phyloP scores from a whole-genome alignment of 2,888 invertebrate species.

The Limnephilus lunatus region DNA sequence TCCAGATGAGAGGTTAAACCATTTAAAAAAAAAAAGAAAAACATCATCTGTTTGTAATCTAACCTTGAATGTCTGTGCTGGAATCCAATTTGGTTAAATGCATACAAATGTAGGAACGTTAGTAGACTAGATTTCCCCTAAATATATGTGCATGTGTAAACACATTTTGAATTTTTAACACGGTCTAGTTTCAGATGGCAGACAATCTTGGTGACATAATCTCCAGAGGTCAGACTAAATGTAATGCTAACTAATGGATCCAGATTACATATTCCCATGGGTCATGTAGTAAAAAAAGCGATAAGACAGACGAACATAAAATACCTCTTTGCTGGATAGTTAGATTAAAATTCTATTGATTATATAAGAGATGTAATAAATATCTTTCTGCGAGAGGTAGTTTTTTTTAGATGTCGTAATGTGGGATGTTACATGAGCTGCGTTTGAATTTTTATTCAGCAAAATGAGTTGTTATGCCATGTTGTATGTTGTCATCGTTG shows the following conservation, averaged over 20 bases:
- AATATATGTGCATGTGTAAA: slow-evolving; percentile 24
- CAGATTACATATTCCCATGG: background rate
- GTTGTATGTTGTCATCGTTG: too few relatives aligned
- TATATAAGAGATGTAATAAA: background rate
- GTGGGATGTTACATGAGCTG: background rate
- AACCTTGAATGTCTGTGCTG: slow-evolving; percentile 36
- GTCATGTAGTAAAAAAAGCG: background rate
- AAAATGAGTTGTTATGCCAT: background rate
- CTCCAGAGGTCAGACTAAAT: background rate
- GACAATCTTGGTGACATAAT: background rate
- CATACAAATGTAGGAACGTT: background rate
- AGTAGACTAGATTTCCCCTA: slow-evolving; percentile 47
- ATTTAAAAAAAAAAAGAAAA: background rate
- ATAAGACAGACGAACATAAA: background rate
- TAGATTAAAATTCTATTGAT: background rate
- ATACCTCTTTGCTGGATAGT: background rate
- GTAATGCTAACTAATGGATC: background rate
- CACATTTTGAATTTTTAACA: background rate
- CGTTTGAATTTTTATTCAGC: background rate
- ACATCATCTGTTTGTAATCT: background rate
- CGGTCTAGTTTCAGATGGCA: background rate
- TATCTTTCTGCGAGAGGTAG: background rate
- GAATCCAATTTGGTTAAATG: slow-evolving; percentile 44
- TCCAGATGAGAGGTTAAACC: too few relatives aligned
- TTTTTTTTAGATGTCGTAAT: background rate